Evolutionary conservation across 35 echinoderm and acorn worm species (phyloP).

Genomic region (Ophiothrix spiculata): DNA sequence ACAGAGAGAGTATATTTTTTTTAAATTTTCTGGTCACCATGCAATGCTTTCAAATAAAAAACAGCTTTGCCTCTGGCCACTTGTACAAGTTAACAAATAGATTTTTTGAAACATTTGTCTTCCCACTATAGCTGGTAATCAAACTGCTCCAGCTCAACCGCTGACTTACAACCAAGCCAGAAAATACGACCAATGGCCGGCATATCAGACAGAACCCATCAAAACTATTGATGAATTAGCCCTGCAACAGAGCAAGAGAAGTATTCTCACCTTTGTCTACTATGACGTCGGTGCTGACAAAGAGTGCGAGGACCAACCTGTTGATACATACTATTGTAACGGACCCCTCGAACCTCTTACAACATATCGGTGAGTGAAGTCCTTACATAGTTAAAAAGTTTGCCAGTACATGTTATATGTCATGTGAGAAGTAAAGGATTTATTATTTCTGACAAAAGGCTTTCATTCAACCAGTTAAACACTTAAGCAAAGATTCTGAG

Average conservation of each 20-base stretch:
- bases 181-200: not conserved
- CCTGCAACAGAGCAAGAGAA: conserved; percentile 19
- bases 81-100: not conserved
- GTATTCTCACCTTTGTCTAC: not conserved
- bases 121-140: not conserved
- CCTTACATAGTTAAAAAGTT: not conserved
- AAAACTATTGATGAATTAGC: not conserved
- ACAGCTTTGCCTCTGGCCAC: no score
- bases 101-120: not conserved
- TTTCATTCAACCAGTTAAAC: not conserved
- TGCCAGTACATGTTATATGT: not conserved
- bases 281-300: conserved; percentile 8
- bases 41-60: no score
- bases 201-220: conserved; percentile 13
- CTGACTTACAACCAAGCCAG: conserved; percentile 22
- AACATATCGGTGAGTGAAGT: not conserved
- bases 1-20: no score
- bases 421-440: not conserved
- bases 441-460: not conserved
- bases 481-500: no score
- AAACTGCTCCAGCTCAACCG: not conserved
- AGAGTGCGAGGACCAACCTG: not conserved
- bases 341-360: conserved; percentile 44
- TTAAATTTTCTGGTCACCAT: no score
- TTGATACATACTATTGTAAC: conserved; percentile 25